Evolutionary conservation across 2,888 invertebrate genomes (phyloP).

Genomic region (Choreutis nemorana): DNA sequence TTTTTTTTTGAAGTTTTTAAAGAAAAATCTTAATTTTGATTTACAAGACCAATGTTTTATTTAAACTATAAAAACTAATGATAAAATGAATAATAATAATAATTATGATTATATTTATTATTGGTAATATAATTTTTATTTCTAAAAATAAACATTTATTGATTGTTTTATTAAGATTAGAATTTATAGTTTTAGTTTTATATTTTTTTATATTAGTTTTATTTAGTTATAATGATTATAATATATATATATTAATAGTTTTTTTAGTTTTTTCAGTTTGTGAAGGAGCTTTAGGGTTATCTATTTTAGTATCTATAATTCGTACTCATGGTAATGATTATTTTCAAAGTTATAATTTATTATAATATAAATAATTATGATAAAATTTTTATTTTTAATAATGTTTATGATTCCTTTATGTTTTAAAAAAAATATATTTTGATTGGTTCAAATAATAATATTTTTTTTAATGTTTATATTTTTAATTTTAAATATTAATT

Average conservation of each 20-base stretch:
- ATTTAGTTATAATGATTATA: slow-evolving; percentile 48
- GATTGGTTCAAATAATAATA: slow-evolving; percentile 59
- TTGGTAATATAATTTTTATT: slow-evolving; percentile 59
- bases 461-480: slow-evolving; percentile 56
- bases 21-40: slow-evolving; percentile 64
- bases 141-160: slow-evolving; percentile 67
- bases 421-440: slow-evolving; percentile 59
- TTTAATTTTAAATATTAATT: slow-evolving; percentile 38
- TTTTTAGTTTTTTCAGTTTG: slow-evolving; percentile 71
- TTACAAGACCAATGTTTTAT: slow-evolving; percentile 75
- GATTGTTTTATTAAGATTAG: slow-evolving; percentile 66
- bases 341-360: slow-evolving; percentile 65
- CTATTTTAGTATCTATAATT: slow-evolving; percentile 69
- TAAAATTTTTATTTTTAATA: slow-evolving; percentile 60
- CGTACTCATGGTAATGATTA: slow-evolving; percentile 71
- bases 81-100: slow-evolving; percentile 45
- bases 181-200: slow-evolving; percentile 66
- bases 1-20: slow-evolving; percentile 71
- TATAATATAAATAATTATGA: slow-evolving; percentile 53
- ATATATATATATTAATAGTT: slow-evolving; percentile 65
- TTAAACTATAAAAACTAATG: slow-evolving; percentile 72
- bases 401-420: slow-evolving; percentile 57
- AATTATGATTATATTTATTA: slow-evolving; percentile 53
- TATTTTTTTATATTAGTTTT: slow-evolving; percentile 57
- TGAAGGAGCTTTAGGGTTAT: slow-evolving; percentile 70